Base-by-base conservation (phyloP, 2,113 vertebrate genomes). In the Tachysurus fulvidraco region DNA sequence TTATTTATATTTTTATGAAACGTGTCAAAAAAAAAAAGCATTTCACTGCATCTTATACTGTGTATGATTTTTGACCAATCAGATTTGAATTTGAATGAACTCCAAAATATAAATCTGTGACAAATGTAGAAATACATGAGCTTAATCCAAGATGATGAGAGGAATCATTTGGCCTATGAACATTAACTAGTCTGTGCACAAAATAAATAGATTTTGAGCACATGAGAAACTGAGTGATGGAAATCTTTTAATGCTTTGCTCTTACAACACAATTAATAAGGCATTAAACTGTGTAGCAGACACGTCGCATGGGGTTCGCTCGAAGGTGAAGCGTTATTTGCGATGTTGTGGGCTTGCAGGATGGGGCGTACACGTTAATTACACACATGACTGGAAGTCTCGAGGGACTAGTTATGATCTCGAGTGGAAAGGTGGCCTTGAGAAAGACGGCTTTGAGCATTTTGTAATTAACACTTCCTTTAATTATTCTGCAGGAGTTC, bases 391-490 rank as follows among this genome's bases (percentile, higher is more conserved):
- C 78, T 88, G 82, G 57, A 78, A 73, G 87, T 81, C 88, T 85
- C 23, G 41, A 83, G 80, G 41, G 87, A 84, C 64, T 28, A 74
- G 50, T 60, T 81, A 60, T 87, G 83, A 83, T 81, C 86, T 89
- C 83, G 23, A 88, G 64, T 90, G 83, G 79, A 91, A 83, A 88
- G 87, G 67, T 86, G 78, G 88, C 86, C 85, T 83, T 87, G 55
- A 77, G 88, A 52, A 83, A 78, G 84, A 83, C 10, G 69, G 87
- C 85, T 86, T 83, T 64, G 83, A 86, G 84, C 84, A 82, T 85
- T 79, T 87, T 86, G 69, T 89, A 91, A 88, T 90, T 89, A 90
- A 90, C 83, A 74, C 60, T 86, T 82, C 36, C 74, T 55, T 88
- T 88, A 88, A 89, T 87, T 74, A 90, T 77, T n/a, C 73, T 81